phyloP scores from a whole-genome alignment of 2,113 vertebrate genomes.

The Elephantulus edwardii region DNA sequence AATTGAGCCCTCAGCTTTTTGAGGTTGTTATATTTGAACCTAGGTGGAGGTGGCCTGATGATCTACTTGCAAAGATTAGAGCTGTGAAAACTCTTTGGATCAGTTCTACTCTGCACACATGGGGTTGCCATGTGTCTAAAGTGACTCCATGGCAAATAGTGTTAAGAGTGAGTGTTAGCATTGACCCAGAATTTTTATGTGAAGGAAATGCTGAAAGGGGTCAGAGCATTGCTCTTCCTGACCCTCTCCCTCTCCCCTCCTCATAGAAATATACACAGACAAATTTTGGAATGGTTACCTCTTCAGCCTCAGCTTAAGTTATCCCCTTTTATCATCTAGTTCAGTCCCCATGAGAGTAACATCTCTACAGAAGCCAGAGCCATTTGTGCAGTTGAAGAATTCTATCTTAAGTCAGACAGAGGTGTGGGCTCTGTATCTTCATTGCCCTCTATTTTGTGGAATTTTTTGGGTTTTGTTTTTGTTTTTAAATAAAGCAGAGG shows the following conservation, averaged over 20 bases:
- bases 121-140: background rate
- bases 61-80: background rate
- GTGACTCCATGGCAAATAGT: background rate
- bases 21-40: background rate
- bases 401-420: background rate
- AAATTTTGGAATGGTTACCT: background rate
- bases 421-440: background rate
- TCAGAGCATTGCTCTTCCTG: background rate
- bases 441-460: background rate
- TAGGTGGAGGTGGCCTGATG: background rate
- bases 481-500: background rate
- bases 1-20: background rate
- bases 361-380: background rate
- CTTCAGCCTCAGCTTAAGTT: background rate
- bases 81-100: background rate
- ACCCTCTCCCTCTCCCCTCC: background rate
- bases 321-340: background rate
- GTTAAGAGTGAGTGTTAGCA: background rate
- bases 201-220: background rate
- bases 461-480: background rate
- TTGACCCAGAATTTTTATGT: background rate
- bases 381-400: background rate
- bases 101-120: background rate
- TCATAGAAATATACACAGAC: background rate
- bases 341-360: background rate